A percentile compares a stretch with the other conserved stretches of the same genome.
phyloP scores from a whole-genome alignment of 2,113 vertebrate genomes.

The Stegastes partitus region DNA sequence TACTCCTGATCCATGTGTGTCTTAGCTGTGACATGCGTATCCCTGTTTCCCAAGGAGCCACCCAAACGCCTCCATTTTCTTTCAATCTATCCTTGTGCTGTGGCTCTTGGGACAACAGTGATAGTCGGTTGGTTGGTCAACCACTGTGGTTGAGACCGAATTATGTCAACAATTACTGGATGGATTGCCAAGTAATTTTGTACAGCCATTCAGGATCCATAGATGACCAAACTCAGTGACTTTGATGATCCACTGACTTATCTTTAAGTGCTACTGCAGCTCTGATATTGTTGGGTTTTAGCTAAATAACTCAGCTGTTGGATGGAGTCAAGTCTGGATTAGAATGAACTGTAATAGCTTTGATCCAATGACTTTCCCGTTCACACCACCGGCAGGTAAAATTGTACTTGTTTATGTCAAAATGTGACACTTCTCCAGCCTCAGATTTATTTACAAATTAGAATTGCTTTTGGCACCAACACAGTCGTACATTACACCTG shows the following conservation, averaged over 20 bases:
- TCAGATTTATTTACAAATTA: too few species aligned
- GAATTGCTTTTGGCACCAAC: too few species aligned
- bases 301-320: too few species aligned
- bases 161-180: background rate
- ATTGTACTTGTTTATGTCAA: too few species aligned
- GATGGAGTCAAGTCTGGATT: too few species aligned
- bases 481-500: background rate
- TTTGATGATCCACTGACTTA: too few species aligned
- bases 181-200: background rate
- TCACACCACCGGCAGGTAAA: too few species aligned
- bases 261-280: too few species aligned
- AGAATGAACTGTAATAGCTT: too few species aligned
- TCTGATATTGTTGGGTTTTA: too few species aligned
- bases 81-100: background rate
- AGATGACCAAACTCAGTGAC: background rate
- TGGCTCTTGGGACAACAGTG: background rate
- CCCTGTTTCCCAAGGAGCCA: background rate
- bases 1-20: conserved; percentile 23
- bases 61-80: background rate
- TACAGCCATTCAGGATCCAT: background rate
- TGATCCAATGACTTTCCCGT: too few species aligned
- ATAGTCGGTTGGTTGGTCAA: background rate
- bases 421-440: too few species aligned
- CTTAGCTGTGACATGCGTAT: conserved; percentile 49
- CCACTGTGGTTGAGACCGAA: background rate